Evolutionary conservation across 2,113 vertebrate species (phyloP).

Genomic region (Hippocampus guttulatus): DNA sequence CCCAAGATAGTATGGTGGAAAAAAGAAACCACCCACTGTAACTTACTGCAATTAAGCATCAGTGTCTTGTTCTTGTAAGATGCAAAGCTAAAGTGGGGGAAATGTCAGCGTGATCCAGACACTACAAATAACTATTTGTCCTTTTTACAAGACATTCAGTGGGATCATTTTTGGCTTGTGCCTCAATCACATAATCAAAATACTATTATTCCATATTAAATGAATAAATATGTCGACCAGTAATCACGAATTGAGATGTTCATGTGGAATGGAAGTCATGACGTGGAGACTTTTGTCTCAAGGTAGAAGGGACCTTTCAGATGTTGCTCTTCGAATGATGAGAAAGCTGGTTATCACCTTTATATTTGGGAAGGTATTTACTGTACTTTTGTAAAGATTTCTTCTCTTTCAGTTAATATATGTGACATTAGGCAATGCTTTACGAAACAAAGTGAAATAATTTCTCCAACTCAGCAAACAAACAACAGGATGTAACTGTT

Average conservation of each 20-base stretch:
- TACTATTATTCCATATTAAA: not conserved
- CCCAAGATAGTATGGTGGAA: not conserved
- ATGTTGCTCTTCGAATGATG: slow-evolving; percentile 5
- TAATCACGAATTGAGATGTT: not conserved
- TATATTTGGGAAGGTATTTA: not conserved
- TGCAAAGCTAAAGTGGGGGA: not conserved
- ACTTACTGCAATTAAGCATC: not conserved
- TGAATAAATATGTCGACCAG: not conserved
- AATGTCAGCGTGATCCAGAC: not conserved
- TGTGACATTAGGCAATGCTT: not conserved
- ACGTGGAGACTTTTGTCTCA: slow-evolving; percentile 55
- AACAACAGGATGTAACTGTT: slow-evolving; percentile 21
- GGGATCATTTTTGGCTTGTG: not conserved
- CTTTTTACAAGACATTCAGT: not conserved
- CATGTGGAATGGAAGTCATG: slow-evolving; percentile 6
- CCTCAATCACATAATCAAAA: not conserved
- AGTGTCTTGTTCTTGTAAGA: not conserved
- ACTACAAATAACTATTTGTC: no score
- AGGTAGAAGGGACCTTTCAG: slow-evolving; percentile 49
- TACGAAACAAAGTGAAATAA: not conserved
- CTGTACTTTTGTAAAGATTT: not conserved
- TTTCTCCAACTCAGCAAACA: slow-evolving; percentile 1
- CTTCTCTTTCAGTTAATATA: not conserved
- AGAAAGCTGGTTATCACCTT: not conserved
- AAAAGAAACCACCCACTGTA: not conserved